Evolutionary conservation across 2,113 vertebrate genomes (phyloP).

Genomic region (Cyprinodon variegatus): DNA sequence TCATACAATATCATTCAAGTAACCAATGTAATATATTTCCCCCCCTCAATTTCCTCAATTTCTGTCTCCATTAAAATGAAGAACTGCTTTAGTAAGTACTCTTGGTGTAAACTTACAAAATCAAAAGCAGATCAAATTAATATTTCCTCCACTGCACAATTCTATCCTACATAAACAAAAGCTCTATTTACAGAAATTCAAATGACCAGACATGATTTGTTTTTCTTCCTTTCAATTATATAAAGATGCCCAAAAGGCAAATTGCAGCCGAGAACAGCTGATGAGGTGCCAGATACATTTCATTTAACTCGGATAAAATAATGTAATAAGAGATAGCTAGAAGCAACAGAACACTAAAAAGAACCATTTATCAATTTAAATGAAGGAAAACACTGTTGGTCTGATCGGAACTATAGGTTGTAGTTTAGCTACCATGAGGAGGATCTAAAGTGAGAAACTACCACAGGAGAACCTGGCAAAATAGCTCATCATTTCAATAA

Average conservation of each 20-base stretch:
- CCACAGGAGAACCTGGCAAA: background rate
- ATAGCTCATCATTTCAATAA: background rate
- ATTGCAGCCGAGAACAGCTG: conserved; percentile 64
- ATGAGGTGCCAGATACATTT: conserved; percentile 77
- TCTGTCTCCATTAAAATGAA: background rate
- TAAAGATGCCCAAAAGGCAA: conserved; percentile 70
- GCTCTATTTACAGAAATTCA: conserved; percentile 48
- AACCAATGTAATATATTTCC: background rate
- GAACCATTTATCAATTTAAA: conserved; percentile 71
- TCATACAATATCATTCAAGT: background rate
- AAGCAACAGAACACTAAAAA: conserved; percentile 63
- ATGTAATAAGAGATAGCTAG: conserved; percentile 71
- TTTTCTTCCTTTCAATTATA: conserved; percentile 53
- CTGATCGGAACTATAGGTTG: conserved; percentile 62
- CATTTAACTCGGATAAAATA: conserved; percentile 77
- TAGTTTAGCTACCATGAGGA: conserved; percentile 15
- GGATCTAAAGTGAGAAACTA: conserved; percentile 1
- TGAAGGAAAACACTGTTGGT: conserved; percentile 45
- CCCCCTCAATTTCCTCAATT: background rate
- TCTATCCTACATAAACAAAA: conserved; percentile 28
- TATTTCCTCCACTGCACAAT: background rate
- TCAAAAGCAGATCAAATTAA: background rate
- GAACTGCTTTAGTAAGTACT: background rate
- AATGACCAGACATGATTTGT: conserved; percentile 33
- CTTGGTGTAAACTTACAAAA: background rate